Evolutionary conservation across 1,140 invertebrate genomes (phyloP).

Genomic region (Micrasema minimum): DNA sequence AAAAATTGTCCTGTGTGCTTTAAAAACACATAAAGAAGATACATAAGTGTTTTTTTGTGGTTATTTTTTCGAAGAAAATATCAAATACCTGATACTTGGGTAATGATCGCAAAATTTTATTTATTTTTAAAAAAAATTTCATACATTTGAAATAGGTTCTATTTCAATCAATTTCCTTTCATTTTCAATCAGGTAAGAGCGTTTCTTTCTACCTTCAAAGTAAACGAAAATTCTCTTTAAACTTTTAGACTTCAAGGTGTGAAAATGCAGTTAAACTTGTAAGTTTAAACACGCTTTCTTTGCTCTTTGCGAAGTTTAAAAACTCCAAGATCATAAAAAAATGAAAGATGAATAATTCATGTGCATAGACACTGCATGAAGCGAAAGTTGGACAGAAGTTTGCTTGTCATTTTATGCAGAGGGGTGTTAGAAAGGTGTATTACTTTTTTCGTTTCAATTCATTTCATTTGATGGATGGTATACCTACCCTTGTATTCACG

Average conservation of each 20-base stretch:
- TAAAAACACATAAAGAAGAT: too few species aligned
- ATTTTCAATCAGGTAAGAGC: background rate
- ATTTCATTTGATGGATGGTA: slow-evolving; percentile 36
- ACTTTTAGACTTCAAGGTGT: too few species aligned
- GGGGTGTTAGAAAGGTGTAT: background rate
- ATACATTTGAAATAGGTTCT: too few species aligned
- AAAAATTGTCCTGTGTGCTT: too few species aligned
- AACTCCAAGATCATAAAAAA: slow-evolving; percentile 23
- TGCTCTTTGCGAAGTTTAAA: slow-evolving; percentile 3
- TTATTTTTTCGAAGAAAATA: too few species aligned
- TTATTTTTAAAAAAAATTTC: too few species aligned
- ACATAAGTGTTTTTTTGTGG: too few species aligned
- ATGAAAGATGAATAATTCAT: slow-evolving; percentile 38
- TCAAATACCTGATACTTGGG: too few species aligned
- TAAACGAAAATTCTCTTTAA: too few species aligned
- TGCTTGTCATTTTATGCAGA: background rate
- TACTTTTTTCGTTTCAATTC: slow-evolving; percentile 28
- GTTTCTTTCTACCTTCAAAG: background rate
- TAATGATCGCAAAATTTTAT: too few species aligned
- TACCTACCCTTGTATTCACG: background rate
- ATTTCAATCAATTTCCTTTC: too few species aligned
- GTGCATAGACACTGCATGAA: slow-evolving; percentile 8
- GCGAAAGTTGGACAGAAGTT: slow-evolving; percentile 28
- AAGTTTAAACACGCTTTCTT: background rate
- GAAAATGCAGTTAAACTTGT: background rate